Percentiles rank a stretch among this genome's conserved stretches.
Conservation (phyloP, 37 sponge, comb jelly and placozoan genomes). For the Geodia barretti region DNA sequence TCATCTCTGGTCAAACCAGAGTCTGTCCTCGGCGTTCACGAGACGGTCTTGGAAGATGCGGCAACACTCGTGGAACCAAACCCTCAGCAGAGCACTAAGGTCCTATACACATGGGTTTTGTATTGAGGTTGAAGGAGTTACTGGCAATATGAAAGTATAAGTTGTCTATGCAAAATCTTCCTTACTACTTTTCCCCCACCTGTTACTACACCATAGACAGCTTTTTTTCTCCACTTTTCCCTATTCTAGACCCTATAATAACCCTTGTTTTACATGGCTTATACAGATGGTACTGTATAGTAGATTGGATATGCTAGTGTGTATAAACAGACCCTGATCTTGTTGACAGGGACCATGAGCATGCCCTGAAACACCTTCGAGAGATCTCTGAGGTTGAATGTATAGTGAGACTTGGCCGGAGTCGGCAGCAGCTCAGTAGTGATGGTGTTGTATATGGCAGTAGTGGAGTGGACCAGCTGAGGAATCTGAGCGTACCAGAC, state of each 20-base stretch:
- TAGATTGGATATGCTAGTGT: too few species aligned
- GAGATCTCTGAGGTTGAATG: slow-evolving; percentile 98
- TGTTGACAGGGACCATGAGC: slow-evolving; percentile 56
- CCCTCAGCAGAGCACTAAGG: slow-evolving; percentile 49
- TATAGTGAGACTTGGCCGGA: slow-evolving; percentile 99
- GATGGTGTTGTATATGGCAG: slow-evolving; percentile 92
- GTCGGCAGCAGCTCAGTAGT: slow-evolving; percentile 98
- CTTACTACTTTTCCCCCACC: too few species aligned
- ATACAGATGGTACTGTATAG: neutral
- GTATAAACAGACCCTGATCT: slow-evolving; percentile 69
- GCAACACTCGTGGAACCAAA: slow-evolving; percentile 98
- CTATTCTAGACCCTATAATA: too few species aligned
- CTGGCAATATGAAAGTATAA: neutral
- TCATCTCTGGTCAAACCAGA: slow-evolving; percentile 93
- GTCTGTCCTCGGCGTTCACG: slow-evolving; percentile 89
- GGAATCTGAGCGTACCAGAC: neutral
- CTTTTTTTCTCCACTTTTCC: too few species aligned
- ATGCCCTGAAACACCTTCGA: slow-evolving; percentile 98
- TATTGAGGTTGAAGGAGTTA: too few species aligned
- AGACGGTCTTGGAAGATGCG: slow-evolving; percentile 97
- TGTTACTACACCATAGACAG: too few species aligned
- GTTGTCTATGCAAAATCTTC: too few species aligned
- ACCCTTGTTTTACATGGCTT: too few species aligned
- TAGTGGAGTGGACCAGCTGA: slow-evolving; percentile 75
- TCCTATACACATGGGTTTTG: neutral